Conservation (phyloP, 1,140 invertebrate species). For the Archivesica marissinica region DNA sequence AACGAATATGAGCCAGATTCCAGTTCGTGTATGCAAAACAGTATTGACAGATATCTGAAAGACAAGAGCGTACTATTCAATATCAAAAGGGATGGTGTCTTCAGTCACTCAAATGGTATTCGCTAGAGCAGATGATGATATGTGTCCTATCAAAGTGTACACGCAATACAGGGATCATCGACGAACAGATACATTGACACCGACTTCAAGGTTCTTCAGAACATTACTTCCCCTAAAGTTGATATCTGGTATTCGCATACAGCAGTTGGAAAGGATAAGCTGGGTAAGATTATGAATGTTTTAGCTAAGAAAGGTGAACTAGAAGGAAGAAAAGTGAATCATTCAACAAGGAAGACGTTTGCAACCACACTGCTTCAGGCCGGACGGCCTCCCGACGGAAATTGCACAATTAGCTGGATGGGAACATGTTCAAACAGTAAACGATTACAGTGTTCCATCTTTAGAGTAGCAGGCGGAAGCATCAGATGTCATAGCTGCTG, state of each 20-base stretch:
- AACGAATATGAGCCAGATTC: too few species aligned
- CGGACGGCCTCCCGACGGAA: constrained; percentile 21
- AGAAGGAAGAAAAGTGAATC: constrained; percentile 36
- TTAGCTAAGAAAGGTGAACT: not conserved
- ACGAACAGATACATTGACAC: not conserved
- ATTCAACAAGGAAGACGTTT: constrained; percentile 41
- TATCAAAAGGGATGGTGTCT: too few species aligned
- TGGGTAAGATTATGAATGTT: not conserved
- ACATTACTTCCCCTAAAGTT: not conserved
- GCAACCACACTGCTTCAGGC: constrained; percentile 9
- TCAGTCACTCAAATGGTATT: not conserved
- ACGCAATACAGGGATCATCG: not conserved
- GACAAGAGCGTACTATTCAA: too few species aligned
- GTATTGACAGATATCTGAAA: too few species aligned
- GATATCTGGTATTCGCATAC: not conserved
- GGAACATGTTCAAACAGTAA: constrained; percentile 22
- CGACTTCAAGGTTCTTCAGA: not conserved
- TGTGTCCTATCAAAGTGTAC: constrained; percentile 6
- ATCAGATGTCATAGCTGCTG: constrained; percentile 17
- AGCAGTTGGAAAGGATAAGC: not conserved
- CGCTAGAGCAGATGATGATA: not conserved
- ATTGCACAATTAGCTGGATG: constrained; percentile 35
- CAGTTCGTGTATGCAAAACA: too few species aligned
- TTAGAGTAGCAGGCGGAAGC: constrained; percentile 12
- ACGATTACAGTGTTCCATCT: constrained; percentile 4